Percentiles rank a stretch among this genome's conserved stretches.
Evolutionary conservation across 2,113 vertebrate species (phyloP).

Genomic region (Cyanoramphus novaezelandiae): DNA sequence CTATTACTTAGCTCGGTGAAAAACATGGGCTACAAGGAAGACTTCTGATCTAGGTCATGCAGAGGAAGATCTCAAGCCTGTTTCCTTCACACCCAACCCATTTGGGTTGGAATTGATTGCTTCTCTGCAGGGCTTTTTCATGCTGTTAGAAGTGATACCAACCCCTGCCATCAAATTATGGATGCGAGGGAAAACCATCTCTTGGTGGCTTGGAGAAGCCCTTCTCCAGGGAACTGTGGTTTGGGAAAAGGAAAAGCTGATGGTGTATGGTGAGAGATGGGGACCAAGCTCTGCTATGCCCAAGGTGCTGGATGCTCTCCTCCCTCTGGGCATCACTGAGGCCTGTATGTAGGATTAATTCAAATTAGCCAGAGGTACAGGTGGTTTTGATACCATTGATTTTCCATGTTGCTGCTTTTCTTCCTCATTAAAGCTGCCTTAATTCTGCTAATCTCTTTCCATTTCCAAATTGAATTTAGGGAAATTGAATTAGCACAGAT

Average conservation of each 20-base stretch:
- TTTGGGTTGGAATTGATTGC: not conserved
- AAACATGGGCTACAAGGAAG: not conserved
- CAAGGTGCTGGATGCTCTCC: not conserved
- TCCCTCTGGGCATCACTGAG: not conserved
- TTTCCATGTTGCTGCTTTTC: not conserved
- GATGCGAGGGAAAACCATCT: not conserved
- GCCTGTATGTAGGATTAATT: not conserved
- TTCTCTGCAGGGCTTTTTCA: not conserved
- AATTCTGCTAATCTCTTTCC: not conserved
- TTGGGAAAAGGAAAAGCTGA: not conserved
- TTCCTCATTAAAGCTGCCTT: not conserved
- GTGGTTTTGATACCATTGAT: not conserved
- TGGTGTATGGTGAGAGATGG: rapidly evolving
- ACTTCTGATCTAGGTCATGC: not conserved
- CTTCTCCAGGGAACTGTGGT: not conserved
- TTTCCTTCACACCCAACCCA: not conserved
- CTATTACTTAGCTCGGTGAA: not conserved
- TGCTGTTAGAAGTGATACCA: rapidly evolving
- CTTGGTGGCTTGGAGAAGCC: not conserved
- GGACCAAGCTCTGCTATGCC: not conserved
- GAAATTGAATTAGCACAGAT: not conserved
- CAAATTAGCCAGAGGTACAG: not conserved
- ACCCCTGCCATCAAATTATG: not conserved
- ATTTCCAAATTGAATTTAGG: not conserved
- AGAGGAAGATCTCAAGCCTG: not conserved